Base-by-base conservation (phyloP, 2,113 vertebrate species). In the Bubo blakistoni region DNA sequence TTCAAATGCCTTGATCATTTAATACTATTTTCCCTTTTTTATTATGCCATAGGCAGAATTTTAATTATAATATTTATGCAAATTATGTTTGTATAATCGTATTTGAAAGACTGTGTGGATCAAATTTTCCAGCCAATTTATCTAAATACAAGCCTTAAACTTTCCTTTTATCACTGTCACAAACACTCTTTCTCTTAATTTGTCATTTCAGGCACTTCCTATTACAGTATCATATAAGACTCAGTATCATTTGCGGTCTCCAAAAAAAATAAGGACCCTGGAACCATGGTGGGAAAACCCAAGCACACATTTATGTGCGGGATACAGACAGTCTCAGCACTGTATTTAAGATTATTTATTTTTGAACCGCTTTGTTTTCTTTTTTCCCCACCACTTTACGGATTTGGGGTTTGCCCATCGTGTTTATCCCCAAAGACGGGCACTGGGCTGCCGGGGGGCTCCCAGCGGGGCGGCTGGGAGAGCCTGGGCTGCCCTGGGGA, bases 41-140 rank as follows among this genome's bases (percentile, higher is more conserved):
- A 96, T 97, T 91, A 93, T 58, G 94, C 95, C 91, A 81, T 79
- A 22, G 85, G 96, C 92, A 96, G 94, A 97, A 96, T 98, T 96
- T 96, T 97, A 97, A 94, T 97, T 92, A 97, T 92, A 96, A 97
- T 94, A 96, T 97, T 96, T 97, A 97, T 95, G 94, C 95, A 98
- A 98, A 98, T 97, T 69, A 90, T 96, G 93, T 97, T 97, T 97
- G 92, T 96, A 92, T 97, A 98, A 97, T 97, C 83, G 1, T 47
- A 84, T 92, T 95, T 97, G 96, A 96, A 96, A 96, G 95, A 96
- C 90, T 86, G 70, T 69, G 67, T 95, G 96, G 94, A 96, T 98
- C 94, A 96, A 89, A 97, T 97, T 98, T 98, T 96, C 94, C 96
- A 95, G 93, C 81, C 93, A 96, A 92, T 97, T 97, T 98, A 94